Base-by-base conservation (phyloP, 2,113 vertebrate species). In the Calypte anna region DNA sequence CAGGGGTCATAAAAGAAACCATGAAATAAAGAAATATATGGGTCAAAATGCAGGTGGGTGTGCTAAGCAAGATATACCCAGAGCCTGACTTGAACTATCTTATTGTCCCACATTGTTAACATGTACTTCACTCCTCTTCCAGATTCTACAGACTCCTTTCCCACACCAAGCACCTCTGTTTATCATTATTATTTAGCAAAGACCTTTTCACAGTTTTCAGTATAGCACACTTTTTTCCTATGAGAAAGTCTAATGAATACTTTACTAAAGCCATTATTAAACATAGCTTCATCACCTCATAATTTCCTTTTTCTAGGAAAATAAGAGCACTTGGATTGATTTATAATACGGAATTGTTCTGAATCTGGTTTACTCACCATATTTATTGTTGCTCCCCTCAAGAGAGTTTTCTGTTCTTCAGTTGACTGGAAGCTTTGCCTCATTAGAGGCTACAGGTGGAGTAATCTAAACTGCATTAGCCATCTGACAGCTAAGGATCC, bases 291-390 rank as follows among this genome's bases (percentile, higher is more conserved):
- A 67, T 16, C 48, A 31, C 10, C 15, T 88, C 43, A 28, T 74
- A 7, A 58, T 86, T 86, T 70, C 70, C 72, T 86, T 96, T 95
- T 80, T 79, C n/a, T 73, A 82, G 70, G 82, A 79, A 87, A 87
- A 79, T 8, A 14, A 58, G 84, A 80, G 5, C 3, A 2, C 58
- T 84, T 86, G 27, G 6, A 46, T 92, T 95, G 81, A 75, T 31
- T 75, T 30, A 84, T 48, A 31, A n/a, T 19, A 38, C 57, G 8
- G 51, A 27, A 70, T 92, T 89, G 25, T 59, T 91, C 78, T 79
- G 31, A 43, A 68, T 57, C 69, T 91, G 48, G 94, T 92, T 95
- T 94, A 7, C 22, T 93, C 12, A 48, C 27, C 10, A 1, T 76
- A 57, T 91, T 82, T 93, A 50, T 61, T 85, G 72, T 79, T 87